Conservation (phyloP, 2,888 invertebrate genomes). For the Strigamia crassipes region DNA sequence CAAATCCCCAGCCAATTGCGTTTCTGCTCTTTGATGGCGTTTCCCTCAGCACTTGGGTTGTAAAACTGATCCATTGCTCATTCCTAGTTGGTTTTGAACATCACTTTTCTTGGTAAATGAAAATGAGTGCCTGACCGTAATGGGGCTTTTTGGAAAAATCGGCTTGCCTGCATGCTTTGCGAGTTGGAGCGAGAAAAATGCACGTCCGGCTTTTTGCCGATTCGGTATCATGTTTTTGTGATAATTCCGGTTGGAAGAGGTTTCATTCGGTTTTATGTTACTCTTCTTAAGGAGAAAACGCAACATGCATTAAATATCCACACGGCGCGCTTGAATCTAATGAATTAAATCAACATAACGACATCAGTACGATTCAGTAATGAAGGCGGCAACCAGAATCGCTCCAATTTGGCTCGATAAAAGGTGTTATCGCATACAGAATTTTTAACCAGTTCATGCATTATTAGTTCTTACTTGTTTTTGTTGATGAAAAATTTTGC, state of each 20-base stretch:
- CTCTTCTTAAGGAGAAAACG: not conserved
- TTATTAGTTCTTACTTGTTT: not conserved
- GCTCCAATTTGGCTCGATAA: slow-evolving; percentile 32
- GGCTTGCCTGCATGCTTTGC: not conserved
- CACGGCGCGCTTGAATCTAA: not conserved
- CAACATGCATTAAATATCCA: slow-evolving; percentile 27
- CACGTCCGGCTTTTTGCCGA: too few relatives aligned
- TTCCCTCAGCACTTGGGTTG: slow-evolving; percentile 9
- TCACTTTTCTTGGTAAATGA: slow-evolving; percentile 14
- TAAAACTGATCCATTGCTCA: slow-evolving; percentile 38
- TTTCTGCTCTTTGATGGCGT: slow-evolving; percentile 27
- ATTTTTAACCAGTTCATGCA: not conserved
- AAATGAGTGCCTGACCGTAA: slow-evolving; percentile 17
- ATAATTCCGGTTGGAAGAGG: too few relatives aligned
- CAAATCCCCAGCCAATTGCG: slow-evolving; percentile 36
- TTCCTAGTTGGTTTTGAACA: slow-evolving; percentile 28
- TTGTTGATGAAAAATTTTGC: not conserved
- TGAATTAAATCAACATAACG: slow-evolving; percentile 42
- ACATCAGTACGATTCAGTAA: slow-evolving; percentile 35
- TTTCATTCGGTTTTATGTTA: not conserved
- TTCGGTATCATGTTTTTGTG: too few relatives aligned
- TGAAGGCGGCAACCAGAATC: not conserved
- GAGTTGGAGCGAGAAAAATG: not conserved
- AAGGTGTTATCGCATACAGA: not conserved
- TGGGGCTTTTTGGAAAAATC: not conserved